Conservation (phyloP, 1,140 invertebrate genomes). For the Druon quercuslanigerum region DNA sequence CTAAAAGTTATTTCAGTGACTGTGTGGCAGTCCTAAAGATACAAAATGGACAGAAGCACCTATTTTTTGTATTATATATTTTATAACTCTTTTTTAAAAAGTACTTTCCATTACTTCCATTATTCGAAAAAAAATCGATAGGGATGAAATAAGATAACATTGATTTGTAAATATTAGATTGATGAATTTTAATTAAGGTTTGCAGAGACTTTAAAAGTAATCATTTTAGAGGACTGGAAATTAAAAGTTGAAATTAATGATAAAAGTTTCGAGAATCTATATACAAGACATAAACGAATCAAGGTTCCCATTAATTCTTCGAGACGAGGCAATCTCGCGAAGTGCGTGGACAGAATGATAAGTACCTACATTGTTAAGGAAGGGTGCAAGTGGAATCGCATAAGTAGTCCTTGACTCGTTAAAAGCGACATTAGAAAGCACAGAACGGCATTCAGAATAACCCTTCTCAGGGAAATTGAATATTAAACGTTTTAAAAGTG, state of each 20-base stretch:
- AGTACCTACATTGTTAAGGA: constrained; percentile 58
- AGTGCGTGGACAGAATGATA: constrained; percentile 57
- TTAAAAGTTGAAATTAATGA: neutral
- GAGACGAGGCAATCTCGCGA: constrained; percentile 8
- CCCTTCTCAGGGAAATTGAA: constrained; percentile 61
- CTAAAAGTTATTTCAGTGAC: no score
- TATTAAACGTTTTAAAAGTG: constrained; percentile 69
- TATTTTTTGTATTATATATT: no score
- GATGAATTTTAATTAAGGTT: no score
- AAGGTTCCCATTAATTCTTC: constrained; percentile 1
- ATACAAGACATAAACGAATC: constrained; percentile 15
- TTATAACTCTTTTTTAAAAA: no score
- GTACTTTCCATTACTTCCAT: no score
- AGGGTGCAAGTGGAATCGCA: constrained; percentile 60
- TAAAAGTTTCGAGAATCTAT: neutral
- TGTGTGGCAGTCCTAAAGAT: no score
- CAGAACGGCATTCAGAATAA: constrained; percentile 67
- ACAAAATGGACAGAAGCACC: no score
- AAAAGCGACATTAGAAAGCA: constrained; percentile 66
- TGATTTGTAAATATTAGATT: no score
- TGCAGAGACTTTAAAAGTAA: no score
- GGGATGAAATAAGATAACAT: no score
- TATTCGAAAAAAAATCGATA: no score
- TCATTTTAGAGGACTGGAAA: no score
- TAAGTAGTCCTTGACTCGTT: constrained; percentile 69